phyloP scores from a whole-genome alignment of 2,797 vertebrate species.

The Cuniculus paca region DNA sequence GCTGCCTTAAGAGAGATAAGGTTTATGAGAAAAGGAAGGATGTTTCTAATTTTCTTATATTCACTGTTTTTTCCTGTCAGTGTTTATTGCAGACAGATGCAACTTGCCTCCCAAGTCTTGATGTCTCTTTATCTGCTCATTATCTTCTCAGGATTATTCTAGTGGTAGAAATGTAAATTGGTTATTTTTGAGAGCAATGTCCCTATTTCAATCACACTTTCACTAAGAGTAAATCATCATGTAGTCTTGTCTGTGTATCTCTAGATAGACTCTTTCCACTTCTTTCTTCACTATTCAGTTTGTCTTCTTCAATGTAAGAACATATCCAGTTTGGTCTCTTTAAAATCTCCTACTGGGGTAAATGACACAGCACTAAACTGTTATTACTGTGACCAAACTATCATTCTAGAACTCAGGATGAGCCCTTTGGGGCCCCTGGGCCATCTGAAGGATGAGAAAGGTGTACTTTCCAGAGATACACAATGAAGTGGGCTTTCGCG shows the following conservation, averaged over 20 bases:
- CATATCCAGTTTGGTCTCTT: too few species aligned
- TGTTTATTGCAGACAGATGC: constrained; percentile 19
- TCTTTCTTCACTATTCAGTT: too few species aligned
- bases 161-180: background rate
- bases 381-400: constrained; percentile 53
- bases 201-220: constrained; percentile 10
- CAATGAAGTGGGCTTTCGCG: background rate
- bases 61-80: constrained; percentile 3
- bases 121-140: background rate
- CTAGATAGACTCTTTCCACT: too few species aligned
- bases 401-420: background rate
- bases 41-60: too few species aligned
- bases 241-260: background rate
- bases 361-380: background rate
- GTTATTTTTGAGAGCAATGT: constrained; percentile 4
- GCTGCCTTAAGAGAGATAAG: too few species aligned
- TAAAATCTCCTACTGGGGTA: too few species aligned
- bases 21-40: too few species aligned
- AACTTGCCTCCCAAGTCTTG: constrained; percentile 45
- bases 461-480: constrained; percentile 7
- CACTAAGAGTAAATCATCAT: background rate
- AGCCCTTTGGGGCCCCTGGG: background rate
- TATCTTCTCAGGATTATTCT: constrained; percentile 48
- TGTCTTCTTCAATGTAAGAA: too few species aligned
- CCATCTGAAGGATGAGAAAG: constrained; percentile 26